Evolutionary conservation across 2,888 invertebrate genomes (phyloP).

Genomic region (Timema cristinae): DNA sequence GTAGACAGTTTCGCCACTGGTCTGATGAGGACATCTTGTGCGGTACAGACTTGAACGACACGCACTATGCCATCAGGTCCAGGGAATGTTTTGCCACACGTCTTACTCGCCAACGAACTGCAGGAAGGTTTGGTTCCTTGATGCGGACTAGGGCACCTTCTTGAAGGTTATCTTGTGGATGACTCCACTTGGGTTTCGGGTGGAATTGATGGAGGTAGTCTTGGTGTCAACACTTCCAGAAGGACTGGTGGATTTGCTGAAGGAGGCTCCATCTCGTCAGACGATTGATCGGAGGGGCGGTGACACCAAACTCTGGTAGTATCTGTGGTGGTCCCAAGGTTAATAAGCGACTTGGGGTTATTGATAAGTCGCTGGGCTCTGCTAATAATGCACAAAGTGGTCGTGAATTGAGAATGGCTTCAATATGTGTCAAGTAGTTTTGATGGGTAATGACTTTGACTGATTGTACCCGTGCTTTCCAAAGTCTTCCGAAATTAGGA

Average conservation of each 20-base stretch:
- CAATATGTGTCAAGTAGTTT: not conserved
- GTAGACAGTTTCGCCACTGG: not conserved
- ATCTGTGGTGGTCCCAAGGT: not conserved
- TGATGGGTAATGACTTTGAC: too few relatives aligned
- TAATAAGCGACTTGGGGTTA: slow-evolving; percentile 18
- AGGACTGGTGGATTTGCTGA: slow-evolving; percentile 12
- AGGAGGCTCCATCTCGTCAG: slow-evolving; percentile 16
- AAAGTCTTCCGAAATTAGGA: too few relatives aligned
- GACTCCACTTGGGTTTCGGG: not conserved
- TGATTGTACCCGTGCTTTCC: too few relatives aligned
- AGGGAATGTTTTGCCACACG: not conserved
- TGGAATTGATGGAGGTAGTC: not conserved
- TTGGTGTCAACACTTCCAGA: slow-evolving; percentile 1
- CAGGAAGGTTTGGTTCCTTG: not conserved
- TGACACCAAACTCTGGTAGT: slow-evolving; percentile 8
- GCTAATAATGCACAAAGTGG: slow-evolving; percentile 5
- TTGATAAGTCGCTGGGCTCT: slow-evolving; percentile 11
- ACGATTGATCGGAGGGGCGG: not conserved
- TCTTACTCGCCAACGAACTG: not conserved
- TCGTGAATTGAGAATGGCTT: slow-evolving; percentile 13
- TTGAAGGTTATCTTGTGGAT: not conserved
- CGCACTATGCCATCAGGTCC: slow-evolving; percentile 8
- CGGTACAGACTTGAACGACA: not conserved
- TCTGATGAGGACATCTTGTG: not conserved
- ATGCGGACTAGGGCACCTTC: not conserved